Base-by-base conservation (phyloP, 1,140 invertebrate genomes). In the Copidosoma floridanum region DNA sequence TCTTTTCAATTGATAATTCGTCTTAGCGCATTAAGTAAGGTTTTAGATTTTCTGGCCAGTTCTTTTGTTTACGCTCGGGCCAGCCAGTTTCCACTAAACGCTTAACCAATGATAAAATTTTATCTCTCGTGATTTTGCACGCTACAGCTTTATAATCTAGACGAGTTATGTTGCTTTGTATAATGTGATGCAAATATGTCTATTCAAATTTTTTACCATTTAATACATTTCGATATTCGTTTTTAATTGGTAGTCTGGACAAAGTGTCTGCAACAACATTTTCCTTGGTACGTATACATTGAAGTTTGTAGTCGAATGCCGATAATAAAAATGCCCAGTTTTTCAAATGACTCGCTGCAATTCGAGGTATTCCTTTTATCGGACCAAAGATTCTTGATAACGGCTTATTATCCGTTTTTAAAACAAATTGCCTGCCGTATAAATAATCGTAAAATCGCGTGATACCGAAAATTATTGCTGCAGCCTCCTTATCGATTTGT, bases 371-470 rank as follows among this genome's bases (percentile, higher is more conserved):
- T 52, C 66, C 66, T 48, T 59, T 44, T 32, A 72, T 43, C 60
- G 61, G 61, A 41, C 68, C 63, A 54, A 76, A 73, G 63, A 77
- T 73, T 48, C 58, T 41, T 78, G n/a, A n/a, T n/a, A n/a, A n/a
- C n/a, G n/a, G n/a, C n/a, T n/a, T n/a, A n/a, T n/a, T n/a, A n/a
- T n/a, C 75, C 20, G 65, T 76, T 29, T 70, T 37, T 12, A 78
- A 43, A 40, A 29, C 61, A 46, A 78, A 72, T 7, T 61, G n/a
- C 10, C 66, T 47, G 2, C 72, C 75, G 63, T 71, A 77, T 12
- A 81, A 57, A 65, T 75, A 81, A 47, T 78, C 71, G 57, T 75
- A 73, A 66, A 80, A 82, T 29, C 68, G 50, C 57, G 77, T n/a
- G n/a, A n/a, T n/a, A n/a, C n/a, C n/a, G n/a, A n/a, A n/a, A n/a